Percentiles rank a stretch among this genome's conserved stretches.
Evolutionary conservation across 2,888 invertebrate species (phyloP).

Genomic region (Apamea crenata): DNA sequence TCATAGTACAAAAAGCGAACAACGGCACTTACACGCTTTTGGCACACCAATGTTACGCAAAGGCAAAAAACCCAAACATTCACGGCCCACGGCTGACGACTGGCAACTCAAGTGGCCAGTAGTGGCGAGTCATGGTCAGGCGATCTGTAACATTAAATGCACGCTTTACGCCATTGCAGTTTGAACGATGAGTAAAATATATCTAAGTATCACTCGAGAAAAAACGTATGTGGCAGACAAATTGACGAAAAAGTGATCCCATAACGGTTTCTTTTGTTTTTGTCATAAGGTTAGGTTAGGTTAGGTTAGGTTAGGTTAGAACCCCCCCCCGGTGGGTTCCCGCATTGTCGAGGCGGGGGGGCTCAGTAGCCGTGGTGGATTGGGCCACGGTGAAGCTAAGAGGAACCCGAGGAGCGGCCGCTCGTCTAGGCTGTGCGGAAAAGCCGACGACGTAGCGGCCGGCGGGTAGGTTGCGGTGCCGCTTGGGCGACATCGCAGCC

Average conservation of each 20-base stretch:
- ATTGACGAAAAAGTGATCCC: not conserved
- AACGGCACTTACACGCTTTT: constrained; percentile 32
- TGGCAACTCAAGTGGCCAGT: constrained; percentile 19
- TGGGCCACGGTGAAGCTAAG: no score
- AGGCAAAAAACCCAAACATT: constrained; percentile 65
- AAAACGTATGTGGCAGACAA: not conserved
- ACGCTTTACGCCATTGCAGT: constrained; percentile 21
- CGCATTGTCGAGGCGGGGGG: no score
- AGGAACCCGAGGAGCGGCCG: no score
- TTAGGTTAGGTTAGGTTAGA: no score
- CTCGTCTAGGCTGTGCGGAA: no score
- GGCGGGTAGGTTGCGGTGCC: no score
- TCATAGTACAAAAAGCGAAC: constrained; percentile 20
- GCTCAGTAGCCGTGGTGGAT: no score
- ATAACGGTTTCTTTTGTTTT: not conserved
- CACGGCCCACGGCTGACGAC: constrained; percentile 39
- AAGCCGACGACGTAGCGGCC: no score
- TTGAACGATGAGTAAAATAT: not conserved
- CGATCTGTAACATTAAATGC: constrained; percentile 36
- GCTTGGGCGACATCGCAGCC: no score
- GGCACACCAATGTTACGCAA: constrained; percentile 61
- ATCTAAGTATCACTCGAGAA: not conserved
- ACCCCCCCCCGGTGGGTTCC: no score
- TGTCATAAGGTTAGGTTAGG: no score
- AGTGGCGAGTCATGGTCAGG: constrained; percentile 63